These are phyloP conservation scores for Setophaga coronata DNA, from an alignment of 2,113 vertebrate genomes.

Conservation along the genomic window DNA sequence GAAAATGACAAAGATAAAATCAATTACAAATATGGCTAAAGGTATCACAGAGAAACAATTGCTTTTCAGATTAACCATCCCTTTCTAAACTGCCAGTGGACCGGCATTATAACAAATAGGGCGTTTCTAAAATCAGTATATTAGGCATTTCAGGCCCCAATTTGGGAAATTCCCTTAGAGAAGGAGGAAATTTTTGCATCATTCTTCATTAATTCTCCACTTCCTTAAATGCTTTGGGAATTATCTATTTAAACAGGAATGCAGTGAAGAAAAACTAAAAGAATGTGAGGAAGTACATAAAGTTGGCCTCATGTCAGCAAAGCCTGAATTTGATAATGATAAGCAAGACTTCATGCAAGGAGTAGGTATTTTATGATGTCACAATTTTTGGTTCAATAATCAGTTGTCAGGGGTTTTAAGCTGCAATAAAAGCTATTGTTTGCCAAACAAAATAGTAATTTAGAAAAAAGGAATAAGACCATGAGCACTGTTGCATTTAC, in stretches of 20 bases:
- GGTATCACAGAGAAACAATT: slow-evolving; percentile 32
- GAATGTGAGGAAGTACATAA: not conserved
- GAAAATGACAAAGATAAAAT: slow-evolving; percentile 32
- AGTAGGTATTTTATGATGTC: not conserved
- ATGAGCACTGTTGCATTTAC: not conserved
- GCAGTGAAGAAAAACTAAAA: not conserved
- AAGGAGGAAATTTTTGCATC: not conserved
- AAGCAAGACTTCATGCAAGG: not conserved
- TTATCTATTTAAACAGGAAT: slow-evolving; percentile 8
- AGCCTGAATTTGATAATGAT: not conserved
- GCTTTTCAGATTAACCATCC: slow-evolving; percentile 1
- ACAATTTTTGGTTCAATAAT: slow-evolving; percentile 10
- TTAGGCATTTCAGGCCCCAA: not conserved
- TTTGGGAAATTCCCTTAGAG: not conserved
- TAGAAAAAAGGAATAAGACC: not conserved
- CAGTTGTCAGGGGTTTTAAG: not conserved
- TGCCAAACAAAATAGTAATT: not conserved
- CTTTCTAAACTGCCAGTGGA: not conserved
- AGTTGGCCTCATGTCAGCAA: not conserved
- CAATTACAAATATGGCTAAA: slow-evolving; percentile 20
- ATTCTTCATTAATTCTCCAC: slow-evolving; percentile 5
- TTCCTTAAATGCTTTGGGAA: slow-evolving; percentile 9
- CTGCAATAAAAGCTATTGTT: not conserved
- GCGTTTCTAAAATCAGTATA: not conserved
- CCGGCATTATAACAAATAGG: not conserved